Evolutionary conservation across 2,888 invertebrate genomes (phyloP).

Genomic region (Limnephilus marmoratus): DNA sequence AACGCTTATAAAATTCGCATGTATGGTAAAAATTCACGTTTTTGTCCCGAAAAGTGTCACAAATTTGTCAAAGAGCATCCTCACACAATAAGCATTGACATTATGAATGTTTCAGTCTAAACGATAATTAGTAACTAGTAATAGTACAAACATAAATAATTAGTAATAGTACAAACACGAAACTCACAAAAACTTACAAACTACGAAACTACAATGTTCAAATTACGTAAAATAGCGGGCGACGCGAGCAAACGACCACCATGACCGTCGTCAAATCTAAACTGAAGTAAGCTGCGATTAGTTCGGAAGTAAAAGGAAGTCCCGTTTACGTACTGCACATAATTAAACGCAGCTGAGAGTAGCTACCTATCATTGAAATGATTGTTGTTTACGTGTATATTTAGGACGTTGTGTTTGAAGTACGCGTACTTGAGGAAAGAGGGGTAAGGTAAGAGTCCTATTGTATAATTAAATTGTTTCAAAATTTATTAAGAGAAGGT

Average conservation of each 20-base stretch:
- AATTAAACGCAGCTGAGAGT: slow-evolving; percentile 39
- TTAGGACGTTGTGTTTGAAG: not conserved
- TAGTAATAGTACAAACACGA: too few relatives aligned
- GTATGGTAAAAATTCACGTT: not conserved
- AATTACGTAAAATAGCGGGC: slow-evolving; percentile 9
- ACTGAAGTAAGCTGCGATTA: slow-evolving; percentile 49
- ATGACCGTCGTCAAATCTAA: slow-evolving; percentile 50
- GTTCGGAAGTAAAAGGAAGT: slow-evolving; percentile 38
- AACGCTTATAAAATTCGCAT: slow-evolving; percentile 12
- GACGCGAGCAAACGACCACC: slow-evolving; percentile 15
- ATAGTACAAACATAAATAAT: too few relatives aligned
- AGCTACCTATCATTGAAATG: slow-evolving; percentile 7
- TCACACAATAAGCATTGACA: not conserved
- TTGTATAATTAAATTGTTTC: not conserved
- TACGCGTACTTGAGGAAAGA: not conserved
- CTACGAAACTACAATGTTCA: not conserved
- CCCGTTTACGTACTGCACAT: slow-evolving; percentile 25
- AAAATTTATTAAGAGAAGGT: not conserved
- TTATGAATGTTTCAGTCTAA: not conserved
- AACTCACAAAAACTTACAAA: not conserved
- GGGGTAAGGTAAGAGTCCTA: not conserved
- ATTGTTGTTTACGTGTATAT: not conserved
- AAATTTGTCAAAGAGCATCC: not conserved
- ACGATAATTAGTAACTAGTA: too few relatives aligned
- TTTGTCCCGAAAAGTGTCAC: not conserved